Evolutionary conservation across 2,113 vertebrate species (phyloP).

Genomic region (Cariama cristata): DNA sequence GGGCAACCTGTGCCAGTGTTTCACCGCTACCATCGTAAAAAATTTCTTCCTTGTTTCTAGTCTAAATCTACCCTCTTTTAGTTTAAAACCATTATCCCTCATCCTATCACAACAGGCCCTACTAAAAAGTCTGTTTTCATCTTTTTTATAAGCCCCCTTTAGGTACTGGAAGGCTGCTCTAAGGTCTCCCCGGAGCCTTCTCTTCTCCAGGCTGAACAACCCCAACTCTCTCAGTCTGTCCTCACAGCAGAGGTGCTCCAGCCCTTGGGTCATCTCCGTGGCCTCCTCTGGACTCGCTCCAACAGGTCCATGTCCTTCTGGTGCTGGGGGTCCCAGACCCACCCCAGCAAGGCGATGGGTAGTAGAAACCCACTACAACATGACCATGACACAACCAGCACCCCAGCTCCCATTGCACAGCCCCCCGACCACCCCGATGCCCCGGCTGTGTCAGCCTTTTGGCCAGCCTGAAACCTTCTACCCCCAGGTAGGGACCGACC

Average conservation of each 20-base stretch:
- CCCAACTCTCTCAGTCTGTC: background rate
- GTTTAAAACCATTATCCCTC: background rate
- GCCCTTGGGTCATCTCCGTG: background rate
- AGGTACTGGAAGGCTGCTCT: background rate
- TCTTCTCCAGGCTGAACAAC: background rate
- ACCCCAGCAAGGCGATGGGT: background rate
- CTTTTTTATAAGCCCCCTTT: background rate
- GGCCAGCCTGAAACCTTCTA: background rate
- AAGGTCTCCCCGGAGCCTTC: background rate
- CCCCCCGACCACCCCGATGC: accelerated
- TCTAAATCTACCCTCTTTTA: background rate
- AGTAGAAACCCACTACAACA: background rate
- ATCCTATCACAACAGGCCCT: background rate
- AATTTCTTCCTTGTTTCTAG: background rate
- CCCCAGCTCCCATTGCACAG: accelerated
- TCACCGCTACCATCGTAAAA: background rate
- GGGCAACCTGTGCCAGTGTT: background rate
- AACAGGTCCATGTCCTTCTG: background rate
- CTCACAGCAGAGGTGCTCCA: background rate
- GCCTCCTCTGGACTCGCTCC: background rate
- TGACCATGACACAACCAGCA: background rate
- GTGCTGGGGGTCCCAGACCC: background rate
- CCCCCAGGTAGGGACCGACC: background rate
- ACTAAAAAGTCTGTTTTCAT: background rate
- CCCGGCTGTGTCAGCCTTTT: background rate